Percentiles rank a stretch among this genome's conserved stretches.
Evolutionary conservation across 2,113 vertebrate species (phyloP).

Genomic region (Diadophis punctatus): DNA sequence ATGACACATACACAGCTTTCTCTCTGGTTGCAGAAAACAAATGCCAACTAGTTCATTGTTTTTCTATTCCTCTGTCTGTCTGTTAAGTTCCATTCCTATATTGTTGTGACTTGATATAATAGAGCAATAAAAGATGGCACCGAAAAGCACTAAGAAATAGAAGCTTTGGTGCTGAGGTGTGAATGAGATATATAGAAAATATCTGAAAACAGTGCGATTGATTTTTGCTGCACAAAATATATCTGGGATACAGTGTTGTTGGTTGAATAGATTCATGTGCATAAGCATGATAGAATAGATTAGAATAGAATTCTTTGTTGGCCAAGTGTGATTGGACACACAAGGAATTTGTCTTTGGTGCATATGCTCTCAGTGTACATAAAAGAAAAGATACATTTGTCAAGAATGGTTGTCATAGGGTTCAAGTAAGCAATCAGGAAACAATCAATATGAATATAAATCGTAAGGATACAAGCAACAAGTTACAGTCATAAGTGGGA

Average conservation of each 20-base stretch:
- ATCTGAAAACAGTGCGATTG: background rate
- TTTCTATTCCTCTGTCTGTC: background rate
- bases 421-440: too few species aligned
- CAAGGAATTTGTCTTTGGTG: too few species aligned
- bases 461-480: too few species aligned
- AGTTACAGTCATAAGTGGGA: too few species aligned
- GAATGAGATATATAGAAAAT: background rate
- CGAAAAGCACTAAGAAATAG: background rate
- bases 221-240: background rate
- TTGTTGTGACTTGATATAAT: background rate
- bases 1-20: accelerated
- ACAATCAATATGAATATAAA: too few species aligned
- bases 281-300: too few species aligned
- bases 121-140: background rate
- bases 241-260: background rate
- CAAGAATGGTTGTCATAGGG: too few species aligned
- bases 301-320: too few species aligned
- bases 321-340: too few species aligned
- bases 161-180: background rate
- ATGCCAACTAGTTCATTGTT: background rate
- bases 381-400: too few species aligned
- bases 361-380: too few species aligned
- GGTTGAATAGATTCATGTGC: too few species aligned
- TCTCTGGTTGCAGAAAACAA: conserved; percentile 16
- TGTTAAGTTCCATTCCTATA: background rate